A percentile compares a stretch with the other conserved stretches of the same genome.
Conservation (phyloP, 2,797 vertebrate genomes). For the Etheostoma nigrum region DNA sequence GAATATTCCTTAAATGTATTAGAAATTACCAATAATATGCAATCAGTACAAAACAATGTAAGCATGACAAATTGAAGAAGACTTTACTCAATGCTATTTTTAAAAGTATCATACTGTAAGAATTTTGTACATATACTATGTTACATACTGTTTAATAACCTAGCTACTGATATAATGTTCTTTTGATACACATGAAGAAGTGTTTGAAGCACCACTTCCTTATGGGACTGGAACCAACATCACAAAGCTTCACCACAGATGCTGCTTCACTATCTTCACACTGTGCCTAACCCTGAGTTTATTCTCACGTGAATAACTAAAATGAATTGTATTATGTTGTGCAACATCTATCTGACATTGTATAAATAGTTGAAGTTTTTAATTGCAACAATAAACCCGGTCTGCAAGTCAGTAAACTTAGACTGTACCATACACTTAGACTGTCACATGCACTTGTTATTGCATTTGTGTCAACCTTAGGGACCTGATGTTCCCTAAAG, state of each 20-base stretch:
- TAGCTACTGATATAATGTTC: no score
- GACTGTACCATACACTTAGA: neutral
- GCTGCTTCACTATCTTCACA: neutral
- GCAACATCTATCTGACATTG: neutral
- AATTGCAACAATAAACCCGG: neutral
- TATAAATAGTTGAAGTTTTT: neutral
- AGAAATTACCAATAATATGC: neutral
- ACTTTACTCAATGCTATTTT: neutral
- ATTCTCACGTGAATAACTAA: neutral
- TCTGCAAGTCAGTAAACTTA: neutral
- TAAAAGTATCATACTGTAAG: neutral
- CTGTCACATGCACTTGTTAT: neutral
- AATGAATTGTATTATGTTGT: neutral
- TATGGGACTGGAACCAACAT: neutral
- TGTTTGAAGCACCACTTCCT: constrained; percentile 1
- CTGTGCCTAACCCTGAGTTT: neutral
- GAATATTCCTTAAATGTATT: neutral
- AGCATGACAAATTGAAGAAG: neutral
- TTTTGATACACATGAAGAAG: neutral
- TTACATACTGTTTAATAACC: no score
- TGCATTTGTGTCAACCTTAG: neutral
- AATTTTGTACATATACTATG: neutral
- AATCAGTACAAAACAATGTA: neutral
- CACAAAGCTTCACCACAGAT: neutral
- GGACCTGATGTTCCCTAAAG: neutral